Conservation (phyloP, 2,113 vertebrate species). For the Syngnathus scovelli region DNA sequence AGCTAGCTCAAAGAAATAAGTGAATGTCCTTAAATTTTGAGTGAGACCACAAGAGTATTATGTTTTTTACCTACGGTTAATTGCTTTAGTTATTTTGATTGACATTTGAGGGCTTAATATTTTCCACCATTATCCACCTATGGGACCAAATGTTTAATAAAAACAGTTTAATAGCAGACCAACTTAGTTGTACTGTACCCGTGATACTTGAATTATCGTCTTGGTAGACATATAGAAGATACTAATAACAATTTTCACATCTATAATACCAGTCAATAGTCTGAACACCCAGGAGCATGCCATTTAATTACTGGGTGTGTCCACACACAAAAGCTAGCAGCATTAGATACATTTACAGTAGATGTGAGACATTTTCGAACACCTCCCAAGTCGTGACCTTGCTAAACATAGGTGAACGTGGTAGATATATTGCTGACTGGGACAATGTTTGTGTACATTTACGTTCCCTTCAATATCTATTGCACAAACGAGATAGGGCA, state of each 20-base stretch:
- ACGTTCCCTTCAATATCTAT: too few species aligned
- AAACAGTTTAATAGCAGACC: slow-evolving; percentile 21
- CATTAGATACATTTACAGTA: too few species aligned
- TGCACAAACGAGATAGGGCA: too few species aligned
- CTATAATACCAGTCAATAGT: background rate
- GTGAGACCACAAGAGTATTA: background rate
- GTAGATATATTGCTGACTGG: too few species aligned
- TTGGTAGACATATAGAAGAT: background rate
- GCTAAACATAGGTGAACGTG: too few species aligned
- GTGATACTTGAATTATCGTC: background rate
- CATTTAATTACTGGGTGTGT: background rate
- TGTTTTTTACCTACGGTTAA: background rate
- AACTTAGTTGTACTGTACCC: slow-evolving; percentile 1
- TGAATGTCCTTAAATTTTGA: background rate
- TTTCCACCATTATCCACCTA: slow-evolving; percentile 26
- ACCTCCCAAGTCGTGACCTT: too few species aligned
- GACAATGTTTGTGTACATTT: too few species aligned
- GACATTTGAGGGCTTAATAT: slow-evolving; percentile 38
- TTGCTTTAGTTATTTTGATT: slow-evolving; percentile 29
- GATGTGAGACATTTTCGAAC: too few species aligned
- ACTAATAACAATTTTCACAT: background rate
- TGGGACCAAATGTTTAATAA: slow-evolving; percentile 48
- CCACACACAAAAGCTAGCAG: background rate
- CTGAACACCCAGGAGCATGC: background rate
- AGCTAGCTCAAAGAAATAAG: background rate